Base-by-base conservation (phyloP, 2,113 vertebrate species). In the Morone saxatilis region DNA sequence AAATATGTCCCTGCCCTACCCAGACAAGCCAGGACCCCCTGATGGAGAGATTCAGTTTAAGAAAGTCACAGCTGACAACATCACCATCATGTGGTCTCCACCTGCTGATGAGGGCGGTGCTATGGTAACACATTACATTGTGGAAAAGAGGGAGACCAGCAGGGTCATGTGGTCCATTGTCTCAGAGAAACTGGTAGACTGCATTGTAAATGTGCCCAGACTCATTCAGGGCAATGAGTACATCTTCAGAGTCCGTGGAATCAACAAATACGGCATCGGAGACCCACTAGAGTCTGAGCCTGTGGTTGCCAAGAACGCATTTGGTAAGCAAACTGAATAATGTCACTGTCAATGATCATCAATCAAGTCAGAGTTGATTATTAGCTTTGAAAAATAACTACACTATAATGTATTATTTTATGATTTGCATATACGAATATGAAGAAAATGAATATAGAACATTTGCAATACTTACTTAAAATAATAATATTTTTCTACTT, bases 151-250 rank as follows among this genome's bases (percentile, higher is more conserved):
- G 50, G 97, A 99, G 91, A 97, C 97, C 84, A 99, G 98, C 89
- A 96, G 98, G 0, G 92, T 99, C 16, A 96, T 98, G 62, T 99
- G 98, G 98, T 99, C 98, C 72, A 95, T 99, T 86, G 94, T 99
- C 76, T 97, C 97, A 73, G 98, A 99, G 94, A 97, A 98, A 88
- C 86, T 97, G 80, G 95, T 97, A 40, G 96, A 96, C 13, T 98
- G 97, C 85, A 96, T 97, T 11, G 60, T 98, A 59, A 97, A 97
- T 36, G 97, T 99, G 63, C 96, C 96, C 79, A 97, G 99, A 92
- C 95, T 99, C 47, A 99, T 99, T 88, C 97, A 96, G 94, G 98
- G 98, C 93, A 99, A 99, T 81, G 98, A 99, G 79, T 99, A 99
- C 65, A 87, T 99, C 78, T 99, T 99, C 96, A 97, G 98, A 81